phyloP scores from a whole-genome alignment of 2,113 vertebrate genomes.

The Meleagris gallopavo region DNA sequence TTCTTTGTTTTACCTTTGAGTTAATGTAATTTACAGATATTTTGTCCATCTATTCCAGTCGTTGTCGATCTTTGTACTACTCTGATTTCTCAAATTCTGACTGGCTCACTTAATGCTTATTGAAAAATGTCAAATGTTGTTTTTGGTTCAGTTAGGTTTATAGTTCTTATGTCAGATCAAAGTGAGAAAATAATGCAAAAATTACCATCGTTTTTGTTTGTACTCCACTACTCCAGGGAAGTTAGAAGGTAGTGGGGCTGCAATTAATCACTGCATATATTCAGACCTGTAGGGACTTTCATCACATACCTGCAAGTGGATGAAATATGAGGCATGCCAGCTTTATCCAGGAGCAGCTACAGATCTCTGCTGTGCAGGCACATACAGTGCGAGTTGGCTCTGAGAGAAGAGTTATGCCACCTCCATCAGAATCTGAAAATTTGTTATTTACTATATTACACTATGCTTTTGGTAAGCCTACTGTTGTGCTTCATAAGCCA shows the following conservation, averaged over 20 bases:
- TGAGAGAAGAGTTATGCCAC: background rate
- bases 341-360: background rate
- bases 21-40: background rate
- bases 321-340: background rate
- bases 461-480: background rate
- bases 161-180: background rate
- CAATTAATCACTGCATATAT: background rate
- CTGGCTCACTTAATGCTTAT: background rate
- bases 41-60: background rate
- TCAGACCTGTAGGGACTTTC: background rate
- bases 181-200: background rate
- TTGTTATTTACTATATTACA: background rate
- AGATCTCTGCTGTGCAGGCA: background rate
- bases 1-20: background rate
- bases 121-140: background rate
- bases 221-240: background rate
- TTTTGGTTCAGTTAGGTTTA: background rate
- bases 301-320: too few species aligned
- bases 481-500: background rate
- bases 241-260: background rate
- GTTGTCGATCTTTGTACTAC: background rate
- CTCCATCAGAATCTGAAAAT: background rate
- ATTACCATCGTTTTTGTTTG: background rate
- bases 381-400: background rate
- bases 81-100: background rate